A percentile compares a stretch with the other conserved stretches of the same genome.
phyloP scores from a whole-genome alignment of 1,140 invertebrate species.

The Drosophila ironensis region DNA sequence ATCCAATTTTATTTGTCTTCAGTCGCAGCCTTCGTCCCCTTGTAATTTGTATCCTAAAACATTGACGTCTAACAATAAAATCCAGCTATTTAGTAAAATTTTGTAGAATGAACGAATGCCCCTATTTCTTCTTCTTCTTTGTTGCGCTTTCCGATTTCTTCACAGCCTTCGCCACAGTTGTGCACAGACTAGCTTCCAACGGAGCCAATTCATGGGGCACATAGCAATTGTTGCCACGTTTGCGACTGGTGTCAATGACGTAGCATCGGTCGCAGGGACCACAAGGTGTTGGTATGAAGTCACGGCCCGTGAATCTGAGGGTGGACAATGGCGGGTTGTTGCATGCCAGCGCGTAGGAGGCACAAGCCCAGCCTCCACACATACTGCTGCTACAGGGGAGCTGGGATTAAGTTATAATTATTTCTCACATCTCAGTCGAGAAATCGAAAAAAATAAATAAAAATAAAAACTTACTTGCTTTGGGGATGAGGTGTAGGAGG shows the following conservation, averaged over 20 bases:
- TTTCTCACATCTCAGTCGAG: too few species aligned
- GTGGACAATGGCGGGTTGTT: slow-evolving; percentile 58
- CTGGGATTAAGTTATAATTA: too few species aligned
- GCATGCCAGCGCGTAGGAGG: slow-evolving; percentile 49
- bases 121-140: too few species aligned
- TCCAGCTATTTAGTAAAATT: too few species aligned
- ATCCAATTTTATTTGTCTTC: too few species aligned
- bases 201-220: slow-evolving; percentile 8
- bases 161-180: not conserved
- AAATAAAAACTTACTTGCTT: slow-evolving; percentile 10
- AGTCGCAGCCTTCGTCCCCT: too few species aligned
- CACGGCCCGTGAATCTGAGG: slow-evolving; percentile 46
- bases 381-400: too few species aligned
- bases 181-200: slow-evolving; percentile 3
- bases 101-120: too few species aligned
- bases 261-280: slow-evolving; percentile 48
- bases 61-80: too few species aligned
- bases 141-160: not conserved
- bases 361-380: slow-evolving; percentile 67
- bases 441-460: too few species aligned
- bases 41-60: too few species aligned
- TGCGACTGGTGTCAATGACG: slow-evolving; percentile 38
- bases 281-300: slow-evolving; percentile 59
- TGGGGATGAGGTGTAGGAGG: not conserved
- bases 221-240: slow-evolving; percentile 30